Evolutionary conservation across 1,140 invertebrate genomes (phyloP).

Genomic region (Musca vetustissima): DNA sequence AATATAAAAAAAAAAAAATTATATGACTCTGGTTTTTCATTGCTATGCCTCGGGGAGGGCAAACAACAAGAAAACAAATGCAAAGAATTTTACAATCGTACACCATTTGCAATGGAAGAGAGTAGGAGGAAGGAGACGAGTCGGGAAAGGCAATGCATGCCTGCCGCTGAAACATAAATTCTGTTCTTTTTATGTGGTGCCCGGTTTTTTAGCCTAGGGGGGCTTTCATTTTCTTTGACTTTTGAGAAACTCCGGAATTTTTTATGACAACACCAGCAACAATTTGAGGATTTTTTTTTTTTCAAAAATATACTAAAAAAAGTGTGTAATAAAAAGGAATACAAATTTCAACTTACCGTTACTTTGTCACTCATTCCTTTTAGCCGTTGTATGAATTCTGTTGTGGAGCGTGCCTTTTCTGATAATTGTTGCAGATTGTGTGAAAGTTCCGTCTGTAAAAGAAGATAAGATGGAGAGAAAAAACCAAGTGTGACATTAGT

Average conservation of each 20-base stretch:
- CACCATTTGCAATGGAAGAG: no score
- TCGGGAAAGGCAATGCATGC: no score
- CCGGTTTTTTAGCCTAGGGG: no score
- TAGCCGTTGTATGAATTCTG: constrained; percentile 95
- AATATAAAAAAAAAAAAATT: neutral
- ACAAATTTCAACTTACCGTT: constrained; percentile 68
- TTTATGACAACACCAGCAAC: neutral
- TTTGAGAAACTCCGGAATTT: neutral
- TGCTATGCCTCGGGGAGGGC: neutral
- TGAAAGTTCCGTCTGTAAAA: constrained; percentile 94
- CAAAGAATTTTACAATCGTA: neutral
- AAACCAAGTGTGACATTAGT: constrained; percentile 11
- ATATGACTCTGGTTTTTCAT: neutral
- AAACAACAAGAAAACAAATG: neutral
- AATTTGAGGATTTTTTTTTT: no score
- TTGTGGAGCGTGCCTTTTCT: constrained; percentile 94
- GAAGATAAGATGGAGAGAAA: constrained; percentile 34
- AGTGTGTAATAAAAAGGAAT: neutral
- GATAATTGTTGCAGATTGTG: constrained; percentile 95
- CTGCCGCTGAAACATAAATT: no score
- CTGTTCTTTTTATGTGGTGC: no score
- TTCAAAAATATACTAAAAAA: neutral
- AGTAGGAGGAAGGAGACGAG: no score
- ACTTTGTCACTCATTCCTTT: constrained; percentile 93
- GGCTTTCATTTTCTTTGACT: neutral